Conservation (phyloP, 2,888 invertebrate species). For the Chironomus riparius region DNA sequence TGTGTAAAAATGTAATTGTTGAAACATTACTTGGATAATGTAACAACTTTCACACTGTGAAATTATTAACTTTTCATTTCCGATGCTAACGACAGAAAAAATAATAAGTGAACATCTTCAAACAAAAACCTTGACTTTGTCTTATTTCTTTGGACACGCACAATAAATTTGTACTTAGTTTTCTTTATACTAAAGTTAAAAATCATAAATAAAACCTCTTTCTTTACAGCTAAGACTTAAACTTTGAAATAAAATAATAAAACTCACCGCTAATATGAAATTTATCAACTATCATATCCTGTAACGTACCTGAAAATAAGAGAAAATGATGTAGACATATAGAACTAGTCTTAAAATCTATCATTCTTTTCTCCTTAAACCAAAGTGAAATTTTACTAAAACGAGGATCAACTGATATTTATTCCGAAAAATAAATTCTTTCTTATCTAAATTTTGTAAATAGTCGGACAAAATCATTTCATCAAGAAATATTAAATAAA, state of each 20-base stretch:
- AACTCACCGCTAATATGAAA: conserved; percentile 23
- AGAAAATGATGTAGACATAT: not conserved
- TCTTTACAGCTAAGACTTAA: not conserved
- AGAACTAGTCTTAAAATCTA: not conserved
- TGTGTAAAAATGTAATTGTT: too few species aligned
- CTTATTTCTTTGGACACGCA: not conserved
- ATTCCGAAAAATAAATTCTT: too few species aligned
- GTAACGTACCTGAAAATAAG: conserved; percentile 22
- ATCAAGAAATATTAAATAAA: too few species aligned
- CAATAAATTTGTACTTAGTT: not conserved
- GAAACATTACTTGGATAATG: too few species aligned
- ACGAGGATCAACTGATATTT: too few species aligned
- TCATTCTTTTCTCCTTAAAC: too few species aligned
- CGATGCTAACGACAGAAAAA: not conserved
- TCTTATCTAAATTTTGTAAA: too few species aligned
- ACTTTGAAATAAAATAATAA: not conserved
- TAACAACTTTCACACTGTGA: not conserved
- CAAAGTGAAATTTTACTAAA: too few species aligned
- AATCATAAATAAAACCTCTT: not conserved
- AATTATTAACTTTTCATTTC: not conserved
- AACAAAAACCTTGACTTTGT: not conserved
- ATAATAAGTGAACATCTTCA: too few species aligned
- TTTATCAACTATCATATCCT: conserved; percentile 24
- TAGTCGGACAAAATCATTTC: too few species aligned
- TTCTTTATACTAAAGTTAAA: not conserved